Conservation (phyloP, 2,888 invertebrate species). For the Lasioglossum lativentre region DNA sequence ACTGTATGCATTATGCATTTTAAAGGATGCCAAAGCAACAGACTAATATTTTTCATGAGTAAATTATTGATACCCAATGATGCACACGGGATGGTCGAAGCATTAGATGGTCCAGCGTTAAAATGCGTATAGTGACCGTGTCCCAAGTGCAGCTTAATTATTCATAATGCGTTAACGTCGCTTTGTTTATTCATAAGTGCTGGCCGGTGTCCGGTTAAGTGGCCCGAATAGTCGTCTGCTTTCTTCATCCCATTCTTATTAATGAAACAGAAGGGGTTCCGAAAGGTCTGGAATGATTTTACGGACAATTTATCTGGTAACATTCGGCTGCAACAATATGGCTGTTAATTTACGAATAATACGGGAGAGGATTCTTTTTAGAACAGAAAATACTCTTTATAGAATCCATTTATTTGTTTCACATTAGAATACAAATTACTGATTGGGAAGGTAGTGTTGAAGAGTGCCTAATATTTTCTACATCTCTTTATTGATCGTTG, state of each 20-base stretch:
- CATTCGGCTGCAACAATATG: neutral
- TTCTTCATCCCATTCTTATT: slow-evolving; percentile 42
- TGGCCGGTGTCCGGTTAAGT: slow-evolving; percentile 34
- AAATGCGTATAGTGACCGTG: slow-evolving; percentile 21
- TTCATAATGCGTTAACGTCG: slow-evolving; percentile 59
- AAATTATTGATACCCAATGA: neutral
- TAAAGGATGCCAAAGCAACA: neutral
- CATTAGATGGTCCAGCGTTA: neutral
- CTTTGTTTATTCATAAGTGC: slow-evolving; percentile 63
- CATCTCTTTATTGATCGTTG: slow-evolving; percentile 32
- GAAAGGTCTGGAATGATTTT: neutral
- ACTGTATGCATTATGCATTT: neutral
- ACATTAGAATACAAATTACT: neutral
- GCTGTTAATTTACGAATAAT: neutral
- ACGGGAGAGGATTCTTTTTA: neutral
- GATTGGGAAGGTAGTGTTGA: neutral
- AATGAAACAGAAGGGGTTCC: slow-evolving; percentile 14
- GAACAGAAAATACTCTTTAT: neutral
- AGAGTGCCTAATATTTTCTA: neutral
- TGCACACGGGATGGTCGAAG: slow-evolving; percentile 18
- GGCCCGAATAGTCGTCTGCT: neutral
- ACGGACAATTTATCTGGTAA: neutral
- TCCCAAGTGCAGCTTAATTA: slow-evolving; percentile 55
- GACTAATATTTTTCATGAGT: neutral
- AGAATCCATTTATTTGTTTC: neutral